phyloP scores from a whole-genome alignment of 2,797 vertebrate genomes.

The Cuniculus paca region DNA sequence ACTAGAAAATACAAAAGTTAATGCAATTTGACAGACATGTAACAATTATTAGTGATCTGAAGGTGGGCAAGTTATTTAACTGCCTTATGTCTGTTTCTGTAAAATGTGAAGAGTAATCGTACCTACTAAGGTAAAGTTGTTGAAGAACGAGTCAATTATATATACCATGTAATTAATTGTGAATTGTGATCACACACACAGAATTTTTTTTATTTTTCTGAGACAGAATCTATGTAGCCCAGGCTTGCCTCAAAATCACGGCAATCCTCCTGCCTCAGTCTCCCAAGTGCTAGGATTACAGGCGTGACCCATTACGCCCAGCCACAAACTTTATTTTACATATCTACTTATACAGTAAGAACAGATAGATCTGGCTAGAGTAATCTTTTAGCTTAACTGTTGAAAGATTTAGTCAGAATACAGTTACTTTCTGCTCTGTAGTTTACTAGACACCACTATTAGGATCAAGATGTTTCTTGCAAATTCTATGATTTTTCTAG shows the following conservation, averaged over 20 bases:
- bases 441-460: slow-evolving; percentile 40
- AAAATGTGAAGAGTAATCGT: slow-evolving; percentile 49
- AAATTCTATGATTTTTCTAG: slow-evolving; percentile 23
- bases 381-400: slow-evolving; percentile 12
- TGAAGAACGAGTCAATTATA: neutral
- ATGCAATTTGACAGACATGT: neutral
- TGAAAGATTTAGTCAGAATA: slow-evolving; percentile 27
- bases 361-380: neutral
- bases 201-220: too few species aligned
- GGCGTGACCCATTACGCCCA: neutral
- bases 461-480: neutral
- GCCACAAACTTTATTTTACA: slow-evolving; percentile 26
- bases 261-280: neutral
- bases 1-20: neutral
- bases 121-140: neutral
- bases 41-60: slow-evolving; percentile 9
- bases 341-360: neutral
- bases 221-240: too few species aligned
- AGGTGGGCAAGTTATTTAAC: slow-evolving; percentile 10
- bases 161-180: neutral
- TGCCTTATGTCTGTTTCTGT: neutral
- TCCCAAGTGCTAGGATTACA: neutral
- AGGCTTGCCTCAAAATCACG: neutral
- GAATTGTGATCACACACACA: neutral
- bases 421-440: neutral